Base-by-base conservation (phyloP, 2,888 invertebrate species). In the Ornithoptera priamus region DNA sequence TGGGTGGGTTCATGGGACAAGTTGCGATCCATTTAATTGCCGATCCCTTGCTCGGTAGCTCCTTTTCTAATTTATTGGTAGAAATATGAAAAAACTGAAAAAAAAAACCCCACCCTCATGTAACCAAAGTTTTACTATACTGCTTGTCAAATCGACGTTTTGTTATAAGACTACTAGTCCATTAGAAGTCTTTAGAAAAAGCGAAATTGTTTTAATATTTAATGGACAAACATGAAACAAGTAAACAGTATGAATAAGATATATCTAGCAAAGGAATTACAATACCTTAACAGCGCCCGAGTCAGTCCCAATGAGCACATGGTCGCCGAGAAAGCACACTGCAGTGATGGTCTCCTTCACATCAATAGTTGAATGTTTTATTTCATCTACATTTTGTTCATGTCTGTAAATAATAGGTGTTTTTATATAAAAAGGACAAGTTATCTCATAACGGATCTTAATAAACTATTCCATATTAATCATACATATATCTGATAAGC, bases 51-150 rank as follows among this genome's bases (percentile, higher is more conserved):
- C 93, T 93, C 0, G 80, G 80, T 64, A 94, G 89, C 69, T 90
- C 93, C 64, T 93, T 92, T 68, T 91, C 88, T 59, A 94, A 85
- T 69, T 92, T 93, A 73, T 93, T 93, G 12, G 93, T 93, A 12
- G 90, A 83, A 75, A 93, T 93, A 76, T 95, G 93, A 89, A 95
- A 95, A 63, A 95, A 86, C 94, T 94, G 81, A 4, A 87, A 86
- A 62, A 50, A 50, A 18, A n/a, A 50, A 18, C 3, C 6, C 6
- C 53, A 46, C 2, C 15, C 15, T 46, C 15, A 53, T n/a, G 53
- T 53, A n/a, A 53, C 10, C n/a, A 7, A 53, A 53, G 15, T n/a
- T n/a, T 46, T 46, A 30, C 30, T 30, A 30, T 30, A 4, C 12
- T 39, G 39, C 39, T 36, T 36, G 36, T 36, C 36, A 36, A 36